These are phyloP conservation scores for Venturia canescens DNA, from an alignment of 1,140 invertebrate genomes.

Conservation along the genomic window DNA sequence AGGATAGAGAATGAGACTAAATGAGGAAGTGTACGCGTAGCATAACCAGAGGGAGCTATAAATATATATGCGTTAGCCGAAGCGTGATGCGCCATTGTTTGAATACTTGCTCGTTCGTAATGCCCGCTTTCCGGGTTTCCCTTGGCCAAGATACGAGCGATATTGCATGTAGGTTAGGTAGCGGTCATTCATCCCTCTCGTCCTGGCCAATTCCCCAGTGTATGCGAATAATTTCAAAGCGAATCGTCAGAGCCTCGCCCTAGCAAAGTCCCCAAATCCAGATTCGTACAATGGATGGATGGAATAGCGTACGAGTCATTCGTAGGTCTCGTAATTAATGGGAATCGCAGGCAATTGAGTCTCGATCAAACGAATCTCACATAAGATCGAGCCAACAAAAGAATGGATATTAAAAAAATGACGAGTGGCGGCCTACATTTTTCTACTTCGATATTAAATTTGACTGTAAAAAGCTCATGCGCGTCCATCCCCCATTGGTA, in stretches of 20 bases:
- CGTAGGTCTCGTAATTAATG: too few relatives aligned
- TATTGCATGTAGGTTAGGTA: slow-evolving; percentile 14
- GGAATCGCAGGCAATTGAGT: too few relatives aligned
- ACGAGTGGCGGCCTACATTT: too few relatives aligned
- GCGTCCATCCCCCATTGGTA: neutral
- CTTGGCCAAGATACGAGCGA: slow-evolving; percentile 50
- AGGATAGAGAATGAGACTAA: neutral
- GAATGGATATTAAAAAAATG: too few relatives aligned
- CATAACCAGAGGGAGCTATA: slow-evolving; percentile 40
- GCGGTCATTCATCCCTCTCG: neutral
- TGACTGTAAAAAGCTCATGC: neutral
- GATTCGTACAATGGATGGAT: too few relatives aligned
- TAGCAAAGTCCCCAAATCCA: neutral
- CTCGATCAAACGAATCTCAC: too few relatives aligned
- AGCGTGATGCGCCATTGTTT: slow-evolving; percentile 58
- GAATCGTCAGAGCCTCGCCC: neutral
- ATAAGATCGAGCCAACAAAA: too few relatives aligned
- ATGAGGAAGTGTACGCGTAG: slow-evolving; percentile 26
- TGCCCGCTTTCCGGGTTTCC: slow-evolving; percentile 53
- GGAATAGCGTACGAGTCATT: too few relatives aligned
- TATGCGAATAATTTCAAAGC: neutral
- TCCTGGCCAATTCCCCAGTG: neutral
- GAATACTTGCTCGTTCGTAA: slow-evolving; percentile 54
- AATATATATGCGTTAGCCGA: slow-evolving; percentile 54
- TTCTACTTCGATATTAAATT: too few relatives aligned